Evolutionary conservation across 92 coral and sea anemone species (phyloP), one percentile per base, ranked within the genome.

Genomic region (Heteractis magnifica): DNA sequence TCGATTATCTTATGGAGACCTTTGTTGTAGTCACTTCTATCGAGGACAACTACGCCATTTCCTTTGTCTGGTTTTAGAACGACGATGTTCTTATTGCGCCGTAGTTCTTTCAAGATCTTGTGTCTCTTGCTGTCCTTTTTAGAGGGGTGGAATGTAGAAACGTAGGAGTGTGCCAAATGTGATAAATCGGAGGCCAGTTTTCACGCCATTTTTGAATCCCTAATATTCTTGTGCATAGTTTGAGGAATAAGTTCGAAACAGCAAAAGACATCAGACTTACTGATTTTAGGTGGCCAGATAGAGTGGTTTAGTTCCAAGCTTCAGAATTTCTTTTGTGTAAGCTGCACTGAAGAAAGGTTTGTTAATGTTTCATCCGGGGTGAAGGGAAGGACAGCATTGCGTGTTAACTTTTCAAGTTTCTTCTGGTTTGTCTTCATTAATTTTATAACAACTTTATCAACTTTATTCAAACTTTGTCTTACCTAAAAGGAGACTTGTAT

Each of bases 11-110:
- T 84, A 51, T 75, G 56, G 56, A 78, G 60, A 58, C 75, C 77
- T 68, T 84, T 56, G 56, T 72, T 74, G 73, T 83, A 76, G 53
- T 56, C 87, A 48, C 49, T 48, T 55, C 82, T 8, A 56, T 76
- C 76, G 56, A 84, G 44, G 10, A 84, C 76, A 65, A 84, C 87
- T 50, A 84, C 87, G 51, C 82, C 82, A 49, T 77, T 77, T 84
- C 77, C 82, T 52, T 78, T 85, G 77, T 65, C 88, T 11, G 77
- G 83, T 75, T 56, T 84, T 52, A 84, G 44, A 48, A 77, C 73
- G 65, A 76, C 71, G 49, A 78, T 77, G 18, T 75, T 75, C 51
- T 78, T 76, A 81, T 26, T 70, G 49, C 75, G 52, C 62, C 75
- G 65, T 75, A 81, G 75, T 5, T 81, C 51, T 48, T 59, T 56